Evolutionary conservation across 2,888 invertebrate species (phyloP), one percentile per base, ranked within the genome.

Genomic region (Eupithecia dodoneata): DNA sequence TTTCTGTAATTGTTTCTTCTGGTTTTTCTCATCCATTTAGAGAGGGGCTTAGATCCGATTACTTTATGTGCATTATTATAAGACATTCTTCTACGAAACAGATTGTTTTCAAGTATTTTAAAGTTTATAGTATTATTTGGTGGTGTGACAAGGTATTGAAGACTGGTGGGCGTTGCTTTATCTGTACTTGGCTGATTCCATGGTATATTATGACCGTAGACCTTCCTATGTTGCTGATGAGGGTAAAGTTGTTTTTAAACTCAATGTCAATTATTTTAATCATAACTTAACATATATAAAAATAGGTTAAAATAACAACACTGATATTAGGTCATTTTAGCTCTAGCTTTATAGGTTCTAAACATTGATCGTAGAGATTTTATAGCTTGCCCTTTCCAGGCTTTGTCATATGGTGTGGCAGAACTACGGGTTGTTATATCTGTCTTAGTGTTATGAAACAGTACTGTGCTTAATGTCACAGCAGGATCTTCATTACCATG

Each of bases 121-220:
- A 89, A 85, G 72, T 85, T 85, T 70, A 82, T 81, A 77, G 84
- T 86, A 78, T 84, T 83, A 71, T 85, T 76, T 7, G 86, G 79
- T 12, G 82, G 78, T 47, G 86, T 86, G 12, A 76, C 76, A 12
- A 80, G 72, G 42, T 59, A 78, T 52, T 80, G 79, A 9, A 74
- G 72, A 42, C 44, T 49, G 70, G 85, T 80, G 84, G 86, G 87
- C 74, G 85, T 84, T 80, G 74, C 55, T 69, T 72, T 47, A 72
- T 71, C 47, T 79, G 77, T 75, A 73, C 76, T 81, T 41, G 84
- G 79, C 71, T 78, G 72, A 84, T 85, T 91, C 93, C 93, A 94
- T 72, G 90, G 90, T 81, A 94, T 92, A 72, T 82, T 80, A 83
- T 93, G 92, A 75, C 94, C 94, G 80, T 88, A 91, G 42, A 81